Base-by-base conservation (phyloP, 2,113 vertebrate species). In the Hippopotamus amphibius region DNA sequence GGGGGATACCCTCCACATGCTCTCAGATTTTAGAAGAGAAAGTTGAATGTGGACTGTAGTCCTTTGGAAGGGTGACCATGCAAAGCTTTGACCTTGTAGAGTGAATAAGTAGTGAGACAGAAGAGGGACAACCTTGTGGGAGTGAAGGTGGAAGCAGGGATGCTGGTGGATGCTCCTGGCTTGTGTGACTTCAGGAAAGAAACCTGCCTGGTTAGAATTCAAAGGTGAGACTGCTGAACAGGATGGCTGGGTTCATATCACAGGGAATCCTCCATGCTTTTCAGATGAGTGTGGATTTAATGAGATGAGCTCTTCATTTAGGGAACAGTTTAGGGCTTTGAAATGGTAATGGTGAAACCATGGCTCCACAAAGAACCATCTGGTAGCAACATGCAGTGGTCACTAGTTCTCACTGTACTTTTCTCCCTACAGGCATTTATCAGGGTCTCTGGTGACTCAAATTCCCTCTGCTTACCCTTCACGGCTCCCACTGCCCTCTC, bases 281-380 rank as follows among this genome's bases (percentile, higher is more conserved):
- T 37, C 33, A 55, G 66, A 81, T 30, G 41, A 24, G 0, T 79
- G 15, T 19, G 26, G 28, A 46, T 30, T 85, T 90, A 72, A 41
- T 22, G 63, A 84, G 26, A 65, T 74, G 50, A 88, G 55, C 61
- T 57, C 3, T 90, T 48, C n/a, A 5, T 74, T 83, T 66, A 41
- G 4, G 41, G 72, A 96, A 86, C 66, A 57, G 17, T 61, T 96
- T 77, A 66, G 48, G 30, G 30, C 68, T 76, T 86, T 92, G 92
- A 76, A 89, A 3, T 50, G n/a, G 33, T 65, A 37, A 43, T 30
- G 50, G 72, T 59, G 74, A 82, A 53, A 77, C 2, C 28, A 14
- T 16, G 57, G 19, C 76, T 76, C 15, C 63, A 14, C 28, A 46
- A 79, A 72, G 28, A 88, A 48, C 7, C 33, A 53, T 59, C 63